A percentile compares a stretch with the other conserved stretches of the same genome.
Conservation (phyloP, 2,113 vertebrate species). For the Lepus americanus region DNA sequence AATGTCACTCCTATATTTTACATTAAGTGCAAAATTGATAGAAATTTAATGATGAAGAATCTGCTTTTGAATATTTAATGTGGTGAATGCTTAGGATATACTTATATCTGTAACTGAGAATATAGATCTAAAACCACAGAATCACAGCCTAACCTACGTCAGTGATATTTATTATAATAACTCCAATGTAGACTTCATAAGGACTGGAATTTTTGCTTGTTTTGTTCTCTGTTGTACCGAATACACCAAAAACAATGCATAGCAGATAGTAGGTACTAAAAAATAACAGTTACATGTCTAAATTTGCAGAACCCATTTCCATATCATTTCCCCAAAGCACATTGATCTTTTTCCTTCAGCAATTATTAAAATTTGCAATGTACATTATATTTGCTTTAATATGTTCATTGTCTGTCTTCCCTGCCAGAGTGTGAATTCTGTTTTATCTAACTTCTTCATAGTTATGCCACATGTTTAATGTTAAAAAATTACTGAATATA, state of each 20-base stretch:
- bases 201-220: not conserved
- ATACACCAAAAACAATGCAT: not conserved
- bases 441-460: not conserved
- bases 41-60: not conserved
- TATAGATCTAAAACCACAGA: not conserved
- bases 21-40: constrained; percentile 37
- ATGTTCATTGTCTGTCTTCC: not conserved
- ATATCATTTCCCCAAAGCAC: not conserved
- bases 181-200: not conserved
- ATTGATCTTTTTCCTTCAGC: not conserved
- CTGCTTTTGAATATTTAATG: not conserved
- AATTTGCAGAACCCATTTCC: not conserved
- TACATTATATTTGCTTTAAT: not conserved
- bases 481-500: not conserved
- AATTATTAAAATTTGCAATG: not conserved
- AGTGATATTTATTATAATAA: not conserved
- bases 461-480: not conserved
- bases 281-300: not conserved
- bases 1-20: constrained; percentile 12
- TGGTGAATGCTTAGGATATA: not conserved
- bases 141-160: not conserved
- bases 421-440: not conserved
- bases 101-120: not conserved
- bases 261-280: not conserved
- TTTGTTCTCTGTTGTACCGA: constrained; percentile 1